Conservation (phyloP, 2,797 vertebrate species). For the Margarornis squamiger region DNA sequence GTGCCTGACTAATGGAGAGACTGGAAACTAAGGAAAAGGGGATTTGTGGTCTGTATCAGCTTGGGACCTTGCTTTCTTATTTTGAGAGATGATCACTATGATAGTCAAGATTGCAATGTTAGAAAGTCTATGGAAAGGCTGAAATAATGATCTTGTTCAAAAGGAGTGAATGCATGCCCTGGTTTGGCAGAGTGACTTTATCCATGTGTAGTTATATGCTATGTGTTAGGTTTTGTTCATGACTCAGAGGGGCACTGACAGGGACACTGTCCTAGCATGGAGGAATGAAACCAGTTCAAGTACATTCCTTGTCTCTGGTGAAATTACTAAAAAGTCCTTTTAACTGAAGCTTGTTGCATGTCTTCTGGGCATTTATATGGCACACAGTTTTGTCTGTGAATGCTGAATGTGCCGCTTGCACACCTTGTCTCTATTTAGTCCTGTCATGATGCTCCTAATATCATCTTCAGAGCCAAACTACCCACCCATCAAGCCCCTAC, state of each 20-base stretch:
- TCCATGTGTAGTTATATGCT: accelerated
- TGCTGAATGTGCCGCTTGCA: not conserved
- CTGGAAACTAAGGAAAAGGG: not conserved
- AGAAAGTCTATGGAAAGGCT: not conserved
- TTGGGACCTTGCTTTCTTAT: not conserved
- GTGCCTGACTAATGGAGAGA: not conserved
- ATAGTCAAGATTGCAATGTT: not conserved
- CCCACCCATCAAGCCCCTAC: not conserved
- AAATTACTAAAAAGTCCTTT: not conserved
- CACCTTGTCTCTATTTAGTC: accelerated
- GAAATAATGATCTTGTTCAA: not conserved
- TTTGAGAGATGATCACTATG: not conserved
- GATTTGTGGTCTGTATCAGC: not conserved
- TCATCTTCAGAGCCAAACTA: not conserved
- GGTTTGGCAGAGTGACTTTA: not conserved
- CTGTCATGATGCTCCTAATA: not conserved
- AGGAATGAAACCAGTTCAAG: not conserved
- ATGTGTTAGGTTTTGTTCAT: not conserved
- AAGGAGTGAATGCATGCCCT: not conserved
- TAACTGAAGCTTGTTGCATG: not conserved
- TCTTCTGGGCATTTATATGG: not conserved
- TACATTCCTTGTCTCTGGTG: not conserved
- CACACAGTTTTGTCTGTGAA: not conserved
- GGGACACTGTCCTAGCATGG: accelerated
- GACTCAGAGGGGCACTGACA: not conserved